These are phyloP conservation scores for Andricus quercusramuli DNA, from an alignment of 2,888 invertebrate species.

Conservation along the genomic window DNA sequence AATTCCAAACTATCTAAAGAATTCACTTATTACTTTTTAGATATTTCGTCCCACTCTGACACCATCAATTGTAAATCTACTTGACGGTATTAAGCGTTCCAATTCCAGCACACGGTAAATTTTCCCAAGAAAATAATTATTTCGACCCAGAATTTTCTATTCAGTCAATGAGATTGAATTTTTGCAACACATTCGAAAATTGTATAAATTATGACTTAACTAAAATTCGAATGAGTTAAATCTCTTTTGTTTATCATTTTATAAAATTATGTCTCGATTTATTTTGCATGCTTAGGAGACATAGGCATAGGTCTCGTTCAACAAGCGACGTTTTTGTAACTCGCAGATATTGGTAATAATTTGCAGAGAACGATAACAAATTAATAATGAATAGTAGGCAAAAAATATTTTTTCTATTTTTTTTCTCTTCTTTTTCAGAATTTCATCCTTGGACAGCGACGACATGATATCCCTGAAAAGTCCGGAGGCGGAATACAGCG, in stretches of 20 bases:
- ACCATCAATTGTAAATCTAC: conserved; percentile 71
- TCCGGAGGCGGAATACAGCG: conserved; percentile 65
- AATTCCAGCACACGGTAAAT: conserved; percentile 68
- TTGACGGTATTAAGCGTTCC: conserved; percentile 73
- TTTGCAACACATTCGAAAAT: no score
- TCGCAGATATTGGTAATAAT: conserved; percentile 67
- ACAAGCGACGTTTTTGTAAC: conserved; percentile 47
- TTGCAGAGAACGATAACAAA: conserved; percentile 12
- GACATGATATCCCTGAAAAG: conserved; percentile 70
- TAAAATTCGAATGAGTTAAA: background rate
- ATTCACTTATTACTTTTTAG: conserved; percentile 55
- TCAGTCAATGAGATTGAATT: background rate
- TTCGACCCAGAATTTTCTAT: background rate
- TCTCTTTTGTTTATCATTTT: conserved; percentile 7
- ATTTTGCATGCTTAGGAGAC: conserved; percentile 72
- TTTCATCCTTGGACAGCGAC: conserved; percentile 64
- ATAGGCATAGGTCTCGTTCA: conserved; percentile 64
- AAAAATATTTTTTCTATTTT: conserved; percentile 32
- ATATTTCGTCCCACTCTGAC: conserved; percentile 76
- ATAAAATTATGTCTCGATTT: conserved; percentile 47
- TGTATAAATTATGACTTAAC: background rate
- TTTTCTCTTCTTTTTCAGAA: conserved; percentile 62
- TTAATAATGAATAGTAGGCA: background rate
- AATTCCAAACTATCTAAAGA: background rate
- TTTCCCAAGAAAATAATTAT: background rate